Evolutionary conservation across 2,113 vertebrate species (phyloP), one percentile per base, ranked within the genome.

Genomic region (Quiscalus mexicanus): DNA sequence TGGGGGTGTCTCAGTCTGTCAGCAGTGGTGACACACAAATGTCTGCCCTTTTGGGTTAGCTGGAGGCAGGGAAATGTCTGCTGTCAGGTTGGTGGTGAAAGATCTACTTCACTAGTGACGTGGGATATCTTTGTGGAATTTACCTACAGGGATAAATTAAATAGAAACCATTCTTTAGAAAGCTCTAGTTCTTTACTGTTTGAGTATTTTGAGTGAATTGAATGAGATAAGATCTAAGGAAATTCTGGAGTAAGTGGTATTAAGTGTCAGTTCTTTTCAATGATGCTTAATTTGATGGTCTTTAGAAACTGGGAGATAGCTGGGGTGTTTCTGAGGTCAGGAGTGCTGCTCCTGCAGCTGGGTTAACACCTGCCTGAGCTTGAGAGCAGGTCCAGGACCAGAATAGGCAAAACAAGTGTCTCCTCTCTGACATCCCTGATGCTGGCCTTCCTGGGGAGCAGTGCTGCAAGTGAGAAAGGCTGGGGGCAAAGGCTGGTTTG

Each of bases 401-500:
- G 21, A 63, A 44, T 1, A 50, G 45, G 17, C 16, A 52, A 22
- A 59, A 27, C 10, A 44, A 17, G 8, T 22, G 14, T 86, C 15
- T 85, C 27, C 68, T 74, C 2, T 11, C 3, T 68, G 30, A 22
- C 0, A 3, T 12, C 31, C 30, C 2, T 63, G n/a, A 5, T 74
- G 33, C 50, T 55, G 20, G 12, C 42, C 42, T 69, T 49, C 31
- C 25, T 0, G 1, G 17, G 35, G 15, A 27, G 27, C 50, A 63
- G 45, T 0, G 4, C 22, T 62, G 35, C 0, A 0, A 2, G 15
- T 68, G 24, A 42, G 4, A 65, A 31, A 9, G 59, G 47, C 62
- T 35, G 22, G 49, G 35, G n/a, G 7, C 62, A 62, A 35, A 83
- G 39, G 35, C 30, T 60, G 56, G 4, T 33, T 86, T 59, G 31